Evolutionary conservation across 35 echinoderm and acorn worm species (phyloP).

Genomic region (Hemicentrotus pulcherrimus): DNA sequence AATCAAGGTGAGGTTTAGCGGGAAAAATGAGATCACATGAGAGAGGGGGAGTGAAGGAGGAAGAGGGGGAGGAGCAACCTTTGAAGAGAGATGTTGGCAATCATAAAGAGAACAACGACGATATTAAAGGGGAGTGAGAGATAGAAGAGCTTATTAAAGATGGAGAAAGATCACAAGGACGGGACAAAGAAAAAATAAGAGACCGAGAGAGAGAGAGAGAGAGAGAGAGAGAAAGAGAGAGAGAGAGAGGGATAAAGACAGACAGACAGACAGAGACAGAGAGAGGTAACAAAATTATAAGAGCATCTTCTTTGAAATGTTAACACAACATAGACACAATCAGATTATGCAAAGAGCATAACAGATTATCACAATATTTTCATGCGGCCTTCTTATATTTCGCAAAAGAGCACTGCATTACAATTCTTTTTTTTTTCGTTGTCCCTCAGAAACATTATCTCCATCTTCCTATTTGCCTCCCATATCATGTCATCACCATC

Average conservation of each 20-base stretch:
- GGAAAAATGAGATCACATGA: no score
- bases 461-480: no score
- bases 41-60: no score
- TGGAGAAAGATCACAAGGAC: background rate
- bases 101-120: no score
- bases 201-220: background rate
- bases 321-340: background rate
- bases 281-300: background rate
- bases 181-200: background rate
- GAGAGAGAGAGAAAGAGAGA: background rate
- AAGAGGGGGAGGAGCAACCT: no score
- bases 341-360: background rate
- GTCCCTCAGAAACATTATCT: no score
- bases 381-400: background rate
- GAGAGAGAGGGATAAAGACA: background rate
- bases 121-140: background rate
- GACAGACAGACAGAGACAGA: background rate
- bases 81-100: no score
- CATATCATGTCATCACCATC: no score
- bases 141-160: background rate
- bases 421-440: no score
- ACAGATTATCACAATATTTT: background rate
- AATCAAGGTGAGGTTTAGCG: no score
- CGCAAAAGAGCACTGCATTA: background rate
- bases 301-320: background rate